Evolutionary conservation across 2,797 vertebrate species (phyloP).

Genomic region (Gastrophryne carolinensis): DNA sequence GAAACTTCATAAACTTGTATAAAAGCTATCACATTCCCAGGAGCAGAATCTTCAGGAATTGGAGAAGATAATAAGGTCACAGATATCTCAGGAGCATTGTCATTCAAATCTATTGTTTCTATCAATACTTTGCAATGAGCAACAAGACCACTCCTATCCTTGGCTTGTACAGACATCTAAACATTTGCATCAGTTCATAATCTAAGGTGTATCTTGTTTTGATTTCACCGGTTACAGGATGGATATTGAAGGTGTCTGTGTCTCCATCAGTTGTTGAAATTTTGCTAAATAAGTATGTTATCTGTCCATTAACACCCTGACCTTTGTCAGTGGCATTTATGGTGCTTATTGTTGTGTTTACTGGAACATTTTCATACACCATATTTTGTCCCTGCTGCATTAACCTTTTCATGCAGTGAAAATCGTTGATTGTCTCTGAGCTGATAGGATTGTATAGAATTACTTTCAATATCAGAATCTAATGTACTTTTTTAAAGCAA

Average conservation of each 20-base stretch:
- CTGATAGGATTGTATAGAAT: conserved; percentile 58
- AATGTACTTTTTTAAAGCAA: conserved; percentile 59
- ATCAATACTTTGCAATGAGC: conserved; percentile 65
- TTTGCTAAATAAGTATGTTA: conserved; percentile 7
- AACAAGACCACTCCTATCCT: conserved; percentile 64
- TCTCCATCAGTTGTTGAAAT: conserved; percentile 3
- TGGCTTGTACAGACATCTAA: conserved; percentile 69
- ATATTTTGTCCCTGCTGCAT: conserved; percentile 55
- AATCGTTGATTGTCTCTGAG: conserved; percentile 54
- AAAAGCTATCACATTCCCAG: conserved; percentile 70
- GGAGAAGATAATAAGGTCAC: conserved; percentile 69
- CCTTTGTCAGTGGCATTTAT: conserved; percentile 31
- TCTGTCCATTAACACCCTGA: conserved; percentile 1
- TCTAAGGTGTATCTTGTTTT: conserved; percentile 46
- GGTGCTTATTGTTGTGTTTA: conserved; percentile 13
- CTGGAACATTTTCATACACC: conserved; percentile 43
- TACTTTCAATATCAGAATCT: conserved; percentile 58
- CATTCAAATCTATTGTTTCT: conserved; percentile 73
- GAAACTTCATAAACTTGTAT: conserved; percentile 76
- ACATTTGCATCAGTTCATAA: conserved; percentile 65
- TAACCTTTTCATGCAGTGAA: conserved; percentile 54
- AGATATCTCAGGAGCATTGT: conserved; percentile 68
- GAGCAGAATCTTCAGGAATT: conserved; percentile 62
- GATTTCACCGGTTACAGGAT: conserved; percentile 60
- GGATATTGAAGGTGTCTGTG: conserved; percentile 48